Evolutionary conservation across 2,113 vertebrate species (phyloP).

Genomic region (Ceratotherium simum): DNA sequence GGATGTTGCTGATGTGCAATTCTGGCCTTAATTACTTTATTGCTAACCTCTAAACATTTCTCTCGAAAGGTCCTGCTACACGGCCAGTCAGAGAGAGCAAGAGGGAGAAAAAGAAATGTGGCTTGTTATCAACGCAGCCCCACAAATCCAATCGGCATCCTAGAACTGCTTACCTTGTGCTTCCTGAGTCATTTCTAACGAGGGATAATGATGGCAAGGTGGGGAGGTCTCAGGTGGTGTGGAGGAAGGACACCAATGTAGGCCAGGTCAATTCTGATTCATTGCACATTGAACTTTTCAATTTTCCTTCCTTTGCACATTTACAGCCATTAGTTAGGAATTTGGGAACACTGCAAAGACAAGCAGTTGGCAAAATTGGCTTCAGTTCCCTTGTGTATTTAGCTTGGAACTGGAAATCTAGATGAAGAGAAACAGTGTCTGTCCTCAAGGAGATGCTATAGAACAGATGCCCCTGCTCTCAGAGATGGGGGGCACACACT

Average conservation of each 20-base stretch:
- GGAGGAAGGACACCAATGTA: background rate
- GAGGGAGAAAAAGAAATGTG: background rate
- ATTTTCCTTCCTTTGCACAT: conserved; percentile 49
- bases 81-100: background rate
- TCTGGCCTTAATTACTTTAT: conserved; percentile 51
- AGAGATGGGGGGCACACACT: background rate
- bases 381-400: background rate
- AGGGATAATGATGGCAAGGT: background rate
- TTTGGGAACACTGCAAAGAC: background rate
- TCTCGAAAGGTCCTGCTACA: background rate
- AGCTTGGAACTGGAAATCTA: background rate
- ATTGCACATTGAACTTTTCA: conserved; percentile 40
- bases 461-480: background rate
- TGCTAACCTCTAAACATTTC: conserved; percentile 49
- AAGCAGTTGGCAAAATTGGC: background rate
- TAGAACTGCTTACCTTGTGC: conserved; percentile 1
- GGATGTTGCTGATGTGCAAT: background rate
- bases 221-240: background rate
- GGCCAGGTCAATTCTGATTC: conserved; percentile 57
- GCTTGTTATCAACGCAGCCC: background rate
- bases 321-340: conserved; percentile 45
- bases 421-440: background rate
- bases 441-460: background rate
- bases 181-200: conserved; percentile 42
- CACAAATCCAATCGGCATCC: background rate